Evolutionary conservation across 2,888 invertebrate genomes (phyloP), one percentile per base, ranked within the genome.

Genomic region (Bursaphelenchus okinawaensis): DNA sequence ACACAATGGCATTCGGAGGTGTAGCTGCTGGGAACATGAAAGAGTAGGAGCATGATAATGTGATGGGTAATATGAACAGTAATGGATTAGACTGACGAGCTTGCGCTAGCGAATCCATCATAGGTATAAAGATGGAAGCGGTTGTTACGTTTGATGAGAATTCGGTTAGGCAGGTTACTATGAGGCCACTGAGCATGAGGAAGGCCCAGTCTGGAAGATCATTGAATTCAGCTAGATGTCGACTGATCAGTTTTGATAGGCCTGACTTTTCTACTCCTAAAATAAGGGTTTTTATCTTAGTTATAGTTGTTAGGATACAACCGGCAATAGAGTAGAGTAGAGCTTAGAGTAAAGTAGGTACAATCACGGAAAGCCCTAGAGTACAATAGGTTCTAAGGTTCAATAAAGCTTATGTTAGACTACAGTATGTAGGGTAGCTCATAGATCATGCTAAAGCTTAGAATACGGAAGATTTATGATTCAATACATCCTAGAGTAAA

Each of bases 21-120:
- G 78, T 75, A 4, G 72, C 76, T 16, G 78, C 72, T 26, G 78
- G 78, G 40, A 75, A 64, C 76, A 75, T 75, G 55, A 75, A 75
- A 24, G 75, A 75, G 31, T 70, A 77, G 22, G 75, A 77, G 56
- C 69, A 76, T 0, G 75, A 65, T 12, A 78, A 56, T 16, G 77
- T 77, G 19, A 72, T 70, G 12, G 73, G 73, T 19, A 73, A 55
- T 12, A 73, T 66, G 65, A 71, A 73, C 29, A 62, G n/a, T 19
- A 73, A 67, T n/a, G 76, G 75, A 57, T 73, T 73, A 9, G 67
- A 61, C 12, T 70, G 28, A 20, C 71, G 63, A 7, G 52, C 62
- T 4, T 55, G 16, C 16, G 69, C 73, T 61, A 72, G 28, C 51
- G 72, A 68, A 8, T 65, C 65, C 16, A 72, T 68, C 66, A 72